Percentiles rank a stretch among this genome's conserved stretches.
Conservation (phyloP, 92 coral and sea anemone genomes). For the Blastomussa wellsi region DNA sequence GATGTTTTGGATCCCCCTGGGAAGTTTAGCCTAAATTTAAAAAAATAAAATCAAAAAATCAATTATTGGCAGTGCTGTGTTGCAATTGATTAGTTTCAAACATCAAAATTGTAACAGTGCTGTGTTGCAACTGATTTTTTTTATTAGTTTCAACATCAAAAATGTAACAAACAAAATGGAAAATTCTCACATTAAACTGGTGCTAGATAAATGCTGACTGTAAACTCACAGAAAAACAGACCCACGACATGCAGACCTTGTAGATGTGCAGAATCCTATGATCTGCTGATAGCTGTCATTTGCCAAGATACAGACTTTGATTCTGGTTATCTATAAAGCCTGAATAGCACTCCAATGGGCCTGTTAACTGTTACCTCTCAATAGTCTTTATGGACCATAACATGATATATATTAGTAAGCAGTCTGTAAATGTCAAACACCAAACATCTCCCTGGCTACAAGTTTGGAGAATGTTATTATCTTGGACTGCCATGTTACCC, state of each 20-base stretch:
- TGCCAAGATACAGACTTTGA: too few relatives aligned
- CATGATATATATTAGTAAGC: too few relatives aligned
- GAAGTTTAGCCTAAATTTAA: slow-evolving; percentile 85
- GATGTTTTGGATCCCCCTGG: slow-evolving; percentile 91
- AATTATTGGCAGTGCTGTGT: neutral
- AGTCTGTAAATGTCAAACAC: too few relatives aligned
- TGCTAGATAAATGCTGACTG: neutral
- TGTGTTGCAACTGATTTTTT: neutral
- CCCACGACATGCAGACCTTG: neutral
- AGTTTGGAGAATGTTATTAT: neutral
- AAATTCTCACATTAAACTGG: neutral
- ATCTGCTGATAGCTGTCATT: too few relatives aligned
- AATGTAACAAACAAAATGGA: neutral
- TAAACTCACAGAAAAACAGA: neutral
- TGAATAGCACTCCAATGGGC: too few relatives aligned
- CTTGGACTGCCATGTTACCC: slow-evolving; percentile 43
- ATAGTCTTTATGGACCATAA: too few relatives aligned
- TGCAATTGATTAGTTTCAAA: neutral
- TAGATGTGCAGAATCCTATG: neutral
- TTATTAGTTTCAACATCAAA: too few relatives aligned
- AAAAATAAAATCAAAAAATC: neutral
- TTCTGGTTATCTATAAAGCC: too few relatives aligned
- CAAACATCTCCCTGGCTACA: neutral
- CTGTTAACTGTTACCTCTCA: too few relatives aligned
- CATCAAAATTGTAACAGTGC: neutral